These are phyloP conservation scores for Epinephelus fuscoguttatus DNA, from an alignment of 2,113 vertebrate genomes.

Conservation along the genomic window DNA sequence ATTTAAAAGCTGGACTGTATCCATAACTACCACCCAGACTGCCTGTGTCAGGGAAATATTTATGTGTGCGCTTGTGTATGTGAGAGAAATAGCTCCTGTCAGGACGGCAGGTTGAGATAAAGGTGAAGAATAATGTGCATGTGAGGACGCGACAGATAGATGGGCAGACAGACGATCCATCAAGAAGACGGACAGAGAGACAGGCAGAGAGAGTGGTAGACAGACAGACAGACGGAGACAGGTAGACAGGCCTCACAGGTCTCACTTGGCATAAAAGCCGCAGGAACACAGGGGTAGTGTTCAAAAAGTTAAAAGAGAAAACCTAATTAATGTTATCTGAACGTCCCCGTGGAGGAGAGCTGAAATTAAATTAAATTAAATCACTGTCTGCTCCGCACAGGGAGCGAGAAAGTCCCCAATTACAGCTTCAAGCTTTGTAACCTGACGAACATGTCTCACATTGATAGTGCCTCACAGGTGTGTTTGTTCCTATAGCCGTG, in stretches of 20 bases:
- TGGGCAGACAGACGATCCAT: conserved; percentile 1
- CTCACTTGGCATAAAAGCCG: conserved; percentile 27
- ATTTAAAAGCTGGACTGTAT: conserved; percentile 64
- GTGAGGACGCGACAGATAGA: conserved; percentile 12
- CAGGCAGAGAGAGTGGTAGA: conserved; percentile 12
- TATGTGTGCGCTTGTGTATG: conserved; percentile 10
- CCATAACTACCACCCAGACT: conserved; percentile 60
- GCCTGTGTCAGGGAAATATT: conserved; percentile 27
- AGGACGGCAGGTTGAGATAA: conserved; percentile 43
- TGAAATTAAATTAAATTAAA: conserved; percentile 66
- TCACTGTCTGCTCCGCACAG: conserved; percentile 48
- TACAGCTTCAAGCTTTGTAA: conserved; percentile 46
- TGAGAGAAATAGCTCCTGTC: conserved; percentile 47
- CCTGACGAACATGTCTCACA: conserved; percentile 25
- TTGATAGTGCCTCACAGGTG: conserved; percentile 44
- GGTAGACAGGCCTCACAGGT: conserved; percentile 5
- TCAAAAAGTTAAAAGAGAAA: conserved; percentile 69
- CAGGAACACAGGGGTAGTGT: conserved; percentile 40
- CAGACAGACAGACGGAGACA: conserved; percentile 21
- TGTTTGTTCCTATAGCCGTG: background rate
- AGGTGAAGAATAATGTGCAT: conserved; percentile 55
- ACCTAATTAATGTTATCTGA: conserved; percentile 73
- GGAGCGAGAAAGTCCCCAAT: conserved; percentile 27
- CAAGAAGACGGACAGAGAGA: conserved; percentile 8
- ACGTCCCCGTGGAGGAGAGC: conserved; percentile 46